Evolutionary conservation across 2,888 invertebrate species (phyloP).

Genomic region (Pyralis farinalis): DNA sequence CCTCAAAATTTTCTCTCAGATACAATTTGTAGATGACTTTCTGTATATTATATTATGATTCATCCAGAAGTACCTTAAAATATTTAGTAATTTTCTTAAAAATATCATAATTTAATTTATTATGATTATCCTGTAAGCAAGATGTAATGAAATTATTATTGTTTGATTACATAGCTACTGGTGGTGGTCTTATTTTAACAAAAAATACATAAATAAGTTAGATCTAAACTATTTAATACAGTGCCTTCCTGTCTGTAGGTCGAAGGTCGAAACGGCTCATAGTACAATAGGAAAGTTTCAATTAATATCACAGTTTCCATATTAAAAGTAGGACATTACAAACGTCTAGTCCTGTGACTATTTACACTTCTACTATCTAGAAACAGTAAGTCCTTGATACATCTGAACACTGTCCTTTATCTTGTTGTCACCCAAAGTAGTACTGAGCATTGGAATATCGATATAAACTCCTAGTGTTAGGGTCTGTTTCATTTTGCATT

Average conservation of each 20-base stretch:
- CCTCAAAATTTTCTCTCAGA: too few species aligned
- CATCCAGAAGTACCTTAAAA: too few species aligned
- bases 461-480: slow-evolving; percentile 83
- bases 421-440: slow-evolving; percentile 89
- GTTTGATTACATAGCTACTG: too few species aligned
- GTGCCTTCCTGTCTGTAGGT: slow-evolving; percentile 40
- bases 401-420: slow-evolving; percentile 73
- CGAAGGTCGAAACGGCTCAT: slow-evolving; percentile 49
- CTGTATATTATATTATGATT: too few species aligned
- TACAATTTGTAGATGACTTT: too few species aligned
- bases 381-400: slow-evolving; percentile 82
- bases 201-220: too few species aligned
- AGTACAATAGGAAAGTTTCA: slow-evolving; percentile 68
- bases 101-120: too few species aligned
- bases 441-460: slow-evolving; percentile 84
- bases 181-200: too few species aligned
- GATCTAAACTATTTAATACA: slow-evolving; percentile 1
- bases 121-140: too few species aligned
- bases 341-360: slow-evolving; percentile 46
- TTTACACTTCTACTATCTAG: slow-evolving; percentile 67
- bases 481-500: slow-evolving; percentile 73
- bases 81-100: too few species aligned
- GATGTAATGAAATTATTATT: too few species aligned
- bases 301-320: slow-evolving; percentile 80
- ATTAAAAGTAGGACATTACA: slow-evolving; percentile 75